phyloP scores from a whole-genome alignment of 2,113 vertebrate species.

The Cnemophilus loriae region DNA sequence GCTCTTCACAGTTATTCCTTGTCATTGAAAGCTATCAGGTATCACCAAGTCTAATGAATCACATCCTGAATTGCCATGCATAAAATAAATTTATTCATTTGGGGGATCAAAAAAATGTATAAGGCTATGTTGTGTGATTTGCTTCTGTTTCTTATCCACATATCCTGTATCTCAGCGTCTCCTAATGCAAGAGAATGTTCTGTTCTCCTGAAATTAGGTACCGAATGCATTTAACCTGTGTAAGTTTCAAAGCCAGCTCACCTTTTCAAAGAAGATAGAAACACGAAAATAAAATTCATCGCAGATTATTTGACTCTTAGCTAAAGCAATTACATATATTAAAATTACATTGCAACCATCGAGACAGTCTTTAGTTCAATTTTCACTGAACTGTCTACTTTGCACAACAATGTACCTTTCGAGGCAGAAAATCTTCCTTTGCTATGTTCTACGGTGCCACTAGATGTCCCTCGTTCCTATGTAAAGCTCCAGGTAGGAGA shows the following conservation, averaged over 20 bases:
- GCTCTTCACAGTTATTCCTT: neutral
- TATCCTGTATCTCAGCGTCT: neutral
- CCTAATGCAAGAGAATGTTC: neutral
- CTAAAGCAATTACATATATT: neutral
- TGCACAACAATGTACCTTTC: neutral
- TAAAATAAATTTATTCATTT: neutral
- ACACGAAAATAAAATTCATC: neutral
- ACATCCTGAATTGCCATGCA: neutral
- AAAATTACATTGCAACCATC: neutral
- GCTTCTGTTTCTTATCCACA: neutral
- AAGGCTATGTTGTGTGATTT: neutral
- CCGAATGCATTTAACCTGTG: neutral
- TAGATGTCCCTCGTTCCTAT: slow-evolving; percentile 44
- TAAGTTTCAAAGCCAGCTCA: neutral
- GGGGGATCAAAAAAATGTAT: neutral
- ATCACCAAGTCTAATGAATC: neutral
- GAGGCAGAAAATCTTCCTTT: neutral
- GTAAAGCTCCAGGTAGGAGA: neutral
- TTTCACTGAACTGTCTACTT: neutral
- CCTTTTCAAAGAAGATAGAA: neutral
- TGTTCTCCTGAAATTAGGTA: neutral
- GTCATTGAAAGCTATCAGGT: neutral
- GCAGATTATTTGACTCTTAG: neutral
- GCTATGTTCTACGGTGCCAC: neutral
- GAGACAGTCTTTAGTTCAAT: neutral